Evolutionary conservation across 2,888 invertebrate genomes (phyloP).

Genomic region (Candidula unifasciata): DNA sequence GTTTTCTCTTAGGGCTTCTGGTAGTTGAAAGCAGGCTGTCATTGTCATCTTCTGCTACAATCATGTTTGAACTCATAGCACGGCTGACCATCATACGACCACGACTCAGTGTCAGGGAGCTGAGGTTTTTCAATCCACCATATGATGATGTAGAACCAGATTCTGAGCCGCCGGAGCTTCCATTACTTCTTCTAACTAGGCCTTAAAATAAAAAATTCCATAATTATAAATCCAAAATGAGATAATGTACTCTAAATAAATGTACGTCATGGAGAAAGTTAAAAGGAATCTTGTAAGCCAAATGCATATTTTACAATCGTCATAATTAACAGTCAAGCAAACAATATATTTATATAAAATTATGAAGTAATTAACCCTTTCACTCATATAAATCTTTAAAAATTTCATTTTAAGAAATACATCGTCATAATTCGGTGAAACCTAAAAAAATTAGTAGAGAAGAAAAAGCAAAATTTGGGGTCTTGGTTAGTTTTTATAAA

Average conservation of each 20-base stretch:
- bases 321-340: no score
- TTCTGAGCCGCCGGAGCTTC: constrained; percentile 45
- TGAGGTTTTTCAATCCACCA: not conserved
- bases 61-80: constrained; percentile 44
- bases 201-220: not conserved
- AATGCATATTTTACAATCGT: no score
- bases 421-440: no score
- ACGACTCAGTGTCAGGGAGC: constrained; percentile 51
- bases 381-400: no score
- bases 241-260: not conserved
- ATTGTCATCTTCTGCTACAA: constrained; percentile 47
- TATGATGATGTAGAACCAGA: constrained; percentile 26
- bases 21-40: constrained; percentile 23
- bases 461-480: no score
- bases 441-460: no score
- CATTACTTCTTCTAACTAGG: not conserved
- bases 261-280: not conserved
- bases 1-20: constrained; percentile 22
- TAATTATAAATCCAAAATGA: not conserved
- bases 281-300: no score
- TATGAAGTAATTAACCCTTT: no score
- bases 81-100: constrained; percentile 55
- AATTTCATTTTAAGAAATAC: no score
- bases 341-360: no score
- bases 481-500: no score